phyloP scores from a whole-genome alignment of 1,140 invertebrate species.

The Sycophila sp. region DNA sequence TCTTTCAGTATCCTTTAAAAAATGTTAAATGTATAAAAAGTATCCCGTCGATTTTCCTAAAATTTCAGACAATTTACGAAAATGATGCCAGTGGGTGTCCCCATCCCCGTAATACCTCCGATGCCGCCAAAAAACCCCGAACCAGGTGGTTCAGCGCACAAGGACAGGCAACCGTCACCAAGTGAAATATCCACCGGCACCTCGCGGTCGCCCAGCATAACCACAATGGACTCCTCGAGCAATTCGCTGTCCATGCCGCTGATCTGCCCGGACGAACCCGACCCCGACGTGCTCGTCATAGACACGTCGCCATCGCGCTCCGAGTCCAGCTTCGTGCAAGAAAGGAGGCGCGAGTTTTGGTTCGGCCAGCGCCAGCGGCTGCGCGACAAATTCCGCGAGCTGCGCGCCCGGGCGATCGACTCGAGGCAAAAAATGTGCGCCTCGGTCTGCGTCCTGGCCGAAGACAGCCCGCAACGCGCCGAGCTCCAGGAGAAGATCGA shows the following conservation, averaged over 20 bases:
- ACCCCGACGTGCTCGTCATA: background rate
- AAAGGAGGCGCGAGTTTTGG: background rate
- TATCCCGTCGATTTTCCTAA: too few relatives aligned
- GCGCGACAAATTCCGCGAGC: conserved; percentile 9
- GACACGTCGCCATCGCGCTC: background rate
- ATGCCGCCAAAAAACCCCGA: background rate
- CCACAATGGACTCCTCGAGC: background rate
- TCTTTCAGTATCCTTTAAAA: too few relatives aligned
- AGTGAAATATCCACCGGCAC: too few relatives aligned
- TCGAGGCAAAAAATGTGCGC: background rate
- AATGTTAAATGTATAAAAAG: too few relatives aligned
- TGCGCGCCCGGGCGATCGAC: background rate
- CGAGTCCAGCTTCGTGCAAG: background rate
- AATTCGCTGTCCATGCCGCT: background rate
- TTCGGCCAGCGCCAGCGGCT: background rate
- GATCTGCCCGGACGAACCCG: background rate
- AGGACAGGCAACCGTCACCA: too few relatives aligned
- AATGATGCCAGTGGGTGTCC: background rate
- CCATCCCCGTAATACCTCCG: background rate
- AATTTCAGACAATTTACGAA: background rate
- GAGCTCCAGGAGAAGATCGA: background rate
- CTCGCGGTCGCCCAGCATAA: background rate
- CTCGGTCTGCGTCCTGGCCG: background rate
- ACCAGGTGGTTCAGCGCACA: too few relatives aligned
- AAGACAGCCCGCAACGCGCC: background rate